Evolutionary conservation across 2,888 invertebrate genomes (phyloP).

Genomic region (Argyra leucocephala): DNA sequence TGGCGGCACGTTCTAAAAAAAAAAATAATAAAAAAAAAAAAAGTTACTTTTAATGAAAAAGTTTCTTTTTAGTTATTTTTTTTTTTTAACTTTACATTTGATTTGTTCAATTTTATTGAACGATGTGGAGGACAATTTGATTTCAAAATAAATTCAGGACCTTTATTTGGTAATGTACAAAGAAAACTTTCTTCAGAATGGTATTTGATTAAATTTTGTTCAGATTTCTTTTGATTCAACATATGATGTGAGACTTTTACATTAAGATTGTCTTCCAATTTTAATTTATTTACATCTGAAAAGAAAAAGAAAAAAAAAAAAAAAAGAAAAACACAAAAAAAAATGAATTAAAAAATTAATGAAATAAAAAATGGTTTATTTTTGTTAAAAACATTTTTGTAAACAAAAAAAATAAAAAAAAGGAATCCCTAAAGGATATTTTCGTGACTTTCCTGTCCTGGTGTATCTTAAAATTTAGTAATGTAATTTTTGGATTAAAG

Average conservation of each 20-base stretch:
- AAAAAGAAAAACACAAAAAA: constrained; percentile 4
- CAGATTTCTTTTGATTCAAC: neutral
- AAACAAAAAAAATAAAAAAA: no score
- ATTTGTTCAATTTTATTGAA: constrained; percentile 48
- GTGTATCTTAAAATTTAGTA: no score
- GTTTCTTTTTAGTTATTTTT: neutral
- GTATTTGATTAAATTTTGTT: constrained; percentile 16
- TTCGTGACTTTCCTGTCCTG: no score
- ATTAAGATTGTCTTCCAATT: constrained; percentile 22
- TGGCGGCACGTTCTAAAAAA: constrained; percentile 43
- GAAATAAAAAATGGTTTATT: no score
- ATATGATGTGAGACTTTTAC: constrained; percentile 20
- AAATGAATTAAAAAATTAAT: neutral
- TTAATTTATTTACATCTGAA: constrained; percentile 18
- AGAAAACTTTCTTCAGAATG: constrained; percentile 21
- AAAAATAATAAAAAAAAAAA: constrained; percentile 13
- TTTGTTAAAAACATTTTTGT: no score
- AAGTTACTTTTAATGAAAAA: neutral
- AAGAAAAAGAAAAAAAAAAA: neutral
- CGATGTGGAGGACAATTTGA: constrained; percentile 58
- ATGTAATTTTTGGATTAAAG: no score
- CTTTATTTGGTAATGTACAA: constrained; percentile 33
- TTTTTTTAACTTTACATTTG: constrained; percentile 19
- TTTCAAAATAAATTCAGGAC: constrained; percentile 67
- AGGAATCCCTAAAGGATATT: no score